These are phyloP conservation scores for Emydura subglobosa DNA, from an alignment of 2,113 vertebrate genomes.

Conservation along the genomic window DNA sequence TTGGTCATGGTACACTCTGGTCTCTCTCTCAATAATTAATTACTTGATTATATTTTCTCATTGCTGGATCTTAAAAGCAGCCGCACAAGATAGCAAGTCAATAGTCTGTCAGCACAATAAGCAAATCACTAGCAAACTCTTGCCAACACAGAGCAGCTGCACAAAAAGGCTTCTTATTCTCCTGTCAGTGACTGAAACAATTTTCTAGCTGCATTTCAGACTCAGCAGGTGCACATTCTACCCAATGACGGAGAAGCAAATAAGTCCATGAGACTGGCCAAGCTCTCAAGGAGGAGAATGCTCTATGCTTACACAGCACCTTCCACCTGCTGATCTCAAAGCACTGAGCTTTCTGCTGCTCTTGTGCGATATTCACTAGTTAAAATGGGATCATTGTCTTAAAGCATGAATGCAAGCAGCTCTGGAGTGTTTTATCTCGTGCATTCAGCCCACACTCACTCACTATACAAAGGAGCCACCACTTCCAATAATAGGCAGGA, in stretches of 20 bases:
- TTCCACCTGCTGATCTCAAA: background rate
- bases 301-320: background rate
- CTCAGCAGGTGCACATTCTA: background rate
- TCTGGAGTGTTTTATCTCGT: background rate
- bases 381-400: background rate
- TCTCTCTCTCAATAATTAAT: background rate
- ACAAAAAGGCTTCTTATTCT: background rate
- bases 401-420: background rate
- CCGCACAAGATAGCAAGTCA: rapidly evolving
- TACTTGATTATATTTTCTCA: background rate
- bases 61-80: background rate
- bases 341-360: background rate
- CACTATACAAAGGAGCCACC: background rate
- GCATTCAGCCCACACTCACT: background rate
- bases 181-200: background rate
- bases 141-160: background rate
- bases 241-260: background rate
- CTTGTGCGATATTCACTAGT: background rate
- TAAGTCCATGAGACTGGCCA: background rate
- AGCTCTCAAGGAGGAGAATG: background rate
- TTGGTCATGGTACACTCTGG: background rate
- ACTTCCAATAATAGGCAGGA: constrained; percentile 3
- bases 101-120: rapidly evolving
- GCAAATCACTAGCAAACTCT: background rate
- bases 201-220: background rate